Evolutionary conservation across 1,140 invertebrate genomes (phyloP), one percentile per base, ranked within the genome.

Genomic region (Trichonephila inaurata): DNA sequence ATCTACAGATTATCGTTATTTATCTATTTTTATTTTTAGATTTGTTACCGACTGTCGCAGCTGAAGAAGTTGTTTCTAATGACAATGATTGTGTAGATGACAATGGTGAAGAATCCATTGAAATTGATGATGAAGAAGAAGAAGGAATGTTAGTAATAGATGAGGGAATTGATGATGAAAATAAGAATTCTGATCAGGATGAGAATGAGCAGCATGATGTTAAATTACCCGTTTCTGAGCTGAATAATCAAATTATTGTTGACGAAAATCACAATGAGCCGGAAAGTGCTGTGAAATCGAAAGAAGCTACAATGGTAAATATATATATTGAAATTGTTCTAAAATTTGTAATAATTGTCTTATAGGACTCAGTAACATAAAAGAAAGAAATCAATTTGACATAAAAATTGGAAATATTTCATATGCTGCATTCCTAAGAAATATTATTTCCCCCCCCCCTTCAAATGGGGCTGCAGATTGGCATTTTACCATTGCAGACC

Each of bases 181-280:
- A 14, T 64, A 64, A 21, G 28, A 24, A 33, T 24, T 6, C 21
- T 24, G n/a, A 69, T 14, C 24, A 88, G 24, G 44, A 44, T 33
- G 66, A 89, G 16, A 24, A 58, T 89, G 44, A 89, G 14, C 33
- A 18, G 82, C 44, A 91, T 58, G 24, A 82, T 91, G 72, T 24
- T 28, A 44, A 77, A 60, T n/a, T 24, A 7, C 28, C 60, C n/a
- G 14, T 5, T 87, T 89, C 88, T 89, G 88, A 77, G 88, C 66
- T 89, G 19, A 77, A 24, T 72, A 89, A 89, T 89, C 88, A 89
- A 89, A 89, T 61, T 61, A 44, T 16, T 58, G 89, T 81, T 61
- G 89, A 91, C 62, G 89, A 91, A 18, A 91, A 81, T 82, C 58
- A 72, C 24, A 91, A 77, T 40, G 72, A 91, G 62, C 24, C 51